These are phyloP conservation scores for Paedocypris micromegethes DNA, from an alignment of 2,797 vertebrate species.

Conservation along the genomic window DNA sequence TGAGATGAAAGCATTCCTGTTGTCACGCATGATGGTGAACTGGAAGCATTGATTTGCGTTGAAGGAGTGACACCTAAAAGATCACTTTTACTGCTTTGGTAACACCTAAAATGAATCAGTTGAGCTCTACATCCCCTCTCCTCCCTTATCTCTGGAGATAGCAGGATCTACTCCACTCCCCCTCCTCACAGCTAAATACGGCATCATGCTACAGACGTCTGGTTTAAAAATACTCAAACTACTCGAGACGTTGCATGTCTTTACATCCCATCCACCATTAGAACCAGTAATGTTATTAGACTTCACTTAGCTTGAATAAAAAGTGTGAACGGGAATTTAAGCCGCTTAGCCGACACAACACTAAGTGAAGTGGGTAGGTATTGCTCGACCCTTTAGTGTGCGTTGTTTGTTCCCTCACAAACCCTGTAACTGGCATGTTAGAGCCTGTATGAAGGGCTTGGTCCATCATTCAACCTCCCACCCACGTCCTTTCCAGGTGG, in stretches of 20 bases:
- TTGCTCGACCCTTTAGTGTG: slow-evolving; percentile 27
- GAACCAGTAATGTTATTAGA: slow-evolving; percentile 22
- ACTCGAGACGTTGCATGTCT: slow-evolving; percentile 2
- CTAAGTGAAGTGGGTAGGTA: slow-evolving; percentile 26
- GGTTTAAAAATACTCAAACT: not conserved
- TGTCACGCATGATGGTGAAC: slow-evolving; percentile 22
- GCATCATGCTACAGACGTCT: not conserved
- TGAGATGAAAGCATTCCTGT: slow-evolving; percentile 37
- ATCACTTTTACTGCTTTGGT: not conserved
- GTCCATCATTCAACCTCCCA: slow-evolving; percentile 31
- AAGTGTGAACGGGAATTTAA: slow-evolving; percentile 17
- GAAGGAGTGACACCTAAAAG: not conserved
- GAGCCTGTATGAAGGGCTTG: slow-evolving; percentile 31
- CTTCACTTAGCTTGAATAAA: slow-evolving; percentile 24
- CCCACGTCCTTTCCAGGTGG: slow-evolving; percentile 26
- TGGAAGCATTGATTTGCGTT: slow-evolving; percentile 25
- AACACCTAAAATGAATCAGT: not conserved
- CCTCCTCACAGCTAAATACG: not conserved
- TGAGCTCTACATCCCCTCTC: no score
- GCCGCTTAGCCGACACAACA: not conserved
- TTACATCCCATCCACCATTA: slow-evolving; percentile 22
- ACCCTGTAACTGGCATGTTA: slow-evolving; percentile 33
- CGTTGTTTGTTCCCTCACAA: slow-evolving; percentile 36
- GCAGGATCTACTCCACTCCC: not conserved
- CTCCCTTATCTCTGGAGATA: no score